Evolutionary conservation across 2,888 invertebrate species (phyloP), one percentile per base, ranked within the genome.

Genomic region (Morpho deidamia): DNA sequence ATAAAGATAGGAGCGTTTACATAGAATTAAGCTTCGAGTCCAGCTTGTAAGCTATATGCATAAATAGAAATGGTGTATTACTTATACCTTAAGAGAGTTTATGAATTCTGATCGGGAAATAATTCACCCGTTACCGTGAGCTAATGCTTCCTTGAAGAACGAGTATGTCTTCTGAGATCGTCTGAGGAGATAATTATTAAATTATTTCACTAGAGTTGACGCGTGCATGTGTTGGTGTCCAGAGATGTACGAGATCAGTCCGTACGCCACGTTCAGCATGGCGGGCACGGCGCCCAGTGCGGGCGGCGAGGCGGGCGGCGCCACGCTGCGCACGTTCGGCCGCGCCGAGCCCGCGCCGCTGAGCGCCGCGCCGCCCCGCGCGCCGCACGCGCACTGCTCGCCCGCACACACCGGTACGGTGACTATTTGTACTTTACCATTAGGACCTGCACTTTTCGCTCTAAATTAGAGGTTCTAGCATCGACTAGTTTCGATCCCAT

Each of bases 171-270:
- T 14, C 14, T 2, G 4, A 4, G 4, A 14, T 2, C 4, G 14
- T 14, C 14, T 4, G 14, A 40, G 10, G 9, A 23, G 23, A 7
- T 42, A 42, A 10, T 23, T 23, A 0, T 4, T 7, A 32, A n/a
- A n/a, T n/a, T n/a, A n/a, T n/a, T n/a, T n/a, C n/a, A n/a, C 10
- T 42, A 23, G 32, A 9, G 11, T 7, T 7, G 5, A 23, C 23
- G 23, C 14, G 23, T 12, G 7, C 8, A 12, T 11, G 9, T 11
- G 34, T 35, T 23, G 2, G 2, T n/a, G 66, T 64, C 0, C 76
- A 94, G 94, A 94, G 81, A 94, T 94, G 93, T 95, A 95, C 80
- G 95, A 95, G 85, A 95, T 95, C 66, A 94, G 94, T 67, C 95
- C 95, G 5, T 95, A 95, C 81, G 95, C 95, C 38, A 95, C 95